Conservation (phyloP, 1,140 invertebrate genomes). For the Schlechtendalia chinensis region DNA sequence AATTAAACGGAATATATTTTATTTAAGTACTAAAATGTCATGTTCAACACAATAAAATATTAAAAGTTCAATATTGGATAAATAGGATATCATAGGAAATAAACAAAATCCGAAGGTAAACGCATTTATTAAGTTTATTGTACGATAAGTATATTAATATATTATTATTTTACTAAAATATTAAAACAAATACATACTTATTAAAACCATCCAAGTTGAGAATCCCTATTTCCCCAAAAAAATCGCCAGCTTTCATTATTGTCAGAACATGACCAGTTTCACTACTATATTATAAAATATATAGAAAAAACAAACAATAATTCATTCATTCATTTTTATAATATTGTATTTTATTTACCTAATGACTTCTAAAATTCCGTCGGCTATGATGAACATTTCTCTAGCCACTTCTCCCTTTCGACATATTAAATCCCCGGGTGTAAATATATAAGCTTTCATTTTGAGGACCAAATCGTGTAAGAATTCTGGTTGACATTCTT, state of each 20-base stretch:
- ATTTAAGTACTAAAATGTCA: too few relatives aligned
- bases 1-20: too few relatives aligned
- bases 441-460: conserved; percentile 97
- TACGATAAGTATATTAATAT: too few relatives aligned
- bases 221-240: conserved; percentile 97
- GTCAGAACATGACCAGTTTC: conserved; percentile 89
- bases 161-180: too few relatives aligned
- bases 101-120: too few relatives aligned
- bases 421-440: conserved; percentile 93
- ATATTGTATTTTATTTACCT: conserved; percentile 58
- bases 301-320: too few relatives aligned
- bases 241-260: conserved; percentile 95
- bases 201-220: conserved; percentile 93
- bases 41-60: too few relatives aligned
- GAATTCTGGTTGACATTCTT: conserved; percentile 97
- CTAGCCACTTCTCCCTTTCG: conserved; percentile 90
- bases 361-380: conserved; percentile 92
- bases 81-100: too few relatives aligned
- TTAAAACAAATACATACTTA: conserved; percentile 64
- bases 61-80: too few relatives aligned
- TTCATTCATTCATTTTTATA: neutral
- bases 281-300: conserved; percentile 59
- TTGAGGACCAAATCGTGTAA: conserved; percentile 94
- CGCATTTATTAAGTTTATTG: too few relatives aligned
- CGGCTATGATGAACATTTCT: conserved; percentile 98